Evolutionary conservation across 2,113 vertebrate species (phyloP).

Genomic region (Oncorhynchus masou): DNA sequence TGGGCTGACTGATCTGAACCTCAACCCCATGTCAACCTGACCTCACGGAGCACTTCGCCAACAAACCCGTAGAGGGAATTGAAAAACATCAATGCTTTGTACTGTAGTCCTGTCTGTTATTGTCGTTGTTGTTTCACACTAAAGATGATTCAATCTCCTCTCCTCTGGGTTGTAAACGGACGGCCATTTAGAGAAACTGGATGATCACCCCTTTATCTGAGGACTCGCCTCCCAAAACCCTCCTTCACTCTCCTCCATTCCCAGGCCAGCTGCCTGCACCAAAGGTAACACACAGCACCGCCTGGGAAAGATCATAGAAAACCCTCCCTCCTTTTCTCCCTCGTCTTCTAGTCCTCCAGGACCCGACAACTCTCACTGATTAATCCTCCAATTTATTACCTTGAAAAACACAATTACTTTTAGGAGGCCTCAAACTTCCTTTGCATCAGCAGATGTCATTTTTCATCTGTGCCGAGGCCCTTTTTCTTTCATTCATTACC

Average conservation of each 20-base stretch:
- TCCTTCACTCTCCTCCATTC: conserved; percentile 30
- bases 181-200: conserved; percentile 79
- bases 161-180: conserved; percentile 65
- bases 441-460: conserved; percentile 85
- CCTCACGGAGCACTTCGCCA: too few species aligned
- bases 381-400: conserved; percentile 84
- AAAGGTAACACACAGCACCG: conserved; percentile 83
- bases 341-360: conserved; percentile 51
- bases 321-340: too few species aligned
- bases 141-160: not conserved
- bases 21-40: not conserved
- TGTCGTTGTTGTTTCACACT: too few species aligned
- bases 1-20: not conserved
- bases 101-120: too few species aligned
- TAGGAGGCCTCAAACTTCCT: conserved; percentile 80
- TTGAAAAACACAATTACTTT: conserved; percentile 85
- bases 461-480: conserved; percentile 70
- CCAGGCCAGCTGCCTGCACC: conserved; percentile 70
- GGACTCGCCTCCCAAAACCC: conserved; percentile 67
- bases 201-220: conserved; percentile 53
- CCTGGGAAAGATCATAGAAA: too few species aligned
- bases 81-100: too few species aligned
- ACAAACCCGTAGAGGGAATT: too few species aligned
- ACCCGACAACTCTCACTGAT: conserved; percentile 74
- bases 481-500: conserved; percentile 72